Conservation (phyloP, 2,888 invertebrate genomes). For the Cryptocheilus praepositus region DNA sequence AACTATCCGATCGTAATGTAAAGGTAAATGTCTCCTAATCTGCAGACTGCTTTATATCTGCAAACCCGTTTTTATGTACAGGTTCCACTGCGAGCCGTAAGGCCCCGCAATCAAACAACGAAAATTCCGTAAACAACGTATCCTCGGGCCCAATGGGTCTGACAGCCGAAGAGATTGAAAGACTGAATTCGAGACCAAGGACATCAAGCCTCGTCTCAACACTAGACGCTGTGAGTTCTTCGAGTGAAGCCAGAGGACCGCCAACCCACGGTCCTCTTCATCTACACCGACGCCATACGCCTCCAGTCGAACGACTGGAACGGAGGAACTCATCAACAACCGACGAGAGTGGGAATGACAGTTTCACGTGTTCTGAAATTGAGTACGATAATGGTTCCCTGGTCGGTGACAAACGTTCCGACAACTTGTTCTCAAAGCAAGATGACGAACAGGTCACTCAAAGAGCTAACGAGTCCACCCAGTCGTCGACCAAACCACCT, state of each 20-base stretch:
- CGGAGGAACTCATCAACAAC: constrained; percentile 90
- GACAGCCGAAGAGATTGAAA: constrained; percentile 94
- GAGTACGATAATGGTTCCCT: constrained; percentile 95
- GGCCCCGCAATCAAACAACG: constrained; percentile 82
- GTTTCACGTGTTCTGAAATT: constrained; percentile 98
- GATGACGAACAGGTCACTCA: constrained; percentile 74
- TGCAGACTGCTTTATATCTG: no score
- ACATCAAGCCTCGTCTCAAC: constrained; percentile 94
- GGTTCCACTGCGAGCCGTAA: constrained; percentile 88
- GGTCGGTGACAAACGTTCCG: constrained; percentile 85
- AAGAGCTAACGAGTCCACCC: constrained; percentile 75
- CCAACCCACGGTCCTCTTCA: constrained; percentile 82
- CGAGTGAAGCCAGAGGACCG: constrained; percentile 86
- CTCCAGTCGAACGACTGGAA: constrained; percentile 82
- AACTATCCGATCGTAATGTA: no score
- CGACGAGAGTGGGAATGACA: constrained; percentile 95
- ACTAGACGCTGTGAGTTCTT: constrained; percentile 94
- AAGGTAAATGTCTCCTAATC: no score
- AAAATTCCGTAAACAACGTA: constrained; percentile 78
- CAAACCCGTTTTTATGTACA: no score
- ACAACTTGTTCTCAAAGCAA: constrained; percentile 78
- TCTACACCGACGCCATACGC: constrained; percentile 81
- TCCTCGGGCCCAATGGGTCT: constrained; percentile 86
- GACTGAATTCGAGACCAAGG: constrained; percentile 90
- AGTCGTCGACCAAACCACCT: constrained; percentile 78